Percentiles rank a stretch among this genome's conserved stretches.
Evolutionary conservation across 2,888 invertebrate genomes (phyloP).

Genomic region (Pharmacophagus antenor): DNA sequence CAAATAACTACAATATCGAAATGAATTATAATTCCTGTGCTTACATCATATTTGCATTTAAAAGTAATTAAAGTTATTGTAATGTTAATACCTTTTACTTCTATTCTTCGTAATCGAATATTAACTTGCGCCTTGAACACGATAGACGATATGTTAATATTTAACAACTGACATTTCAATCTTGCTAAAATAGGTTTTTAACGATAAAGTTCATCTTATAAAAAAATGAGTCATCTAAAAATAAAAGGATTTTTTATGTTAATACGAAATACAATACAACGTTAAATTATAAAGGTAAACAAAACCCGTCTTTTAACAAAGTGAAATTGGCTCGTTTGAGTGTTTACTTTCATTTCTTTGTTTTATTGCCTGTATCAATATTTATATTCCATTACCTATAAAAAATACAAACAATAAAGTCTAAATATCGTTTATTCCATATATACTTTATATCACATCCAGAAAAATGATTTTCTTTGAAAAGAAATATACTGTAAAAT

Average conservation of each 20-base stretch:
- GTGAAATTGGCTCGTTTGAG: conserved; percentile 29
- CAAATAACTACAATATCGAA: conserved; percentile 16
- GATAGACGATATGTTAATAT: too few relatives aligned
- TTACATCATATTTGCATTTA: background rate
- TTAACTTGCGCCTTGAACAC: too few relatives aligned
- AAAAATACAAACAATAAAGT: background rate
- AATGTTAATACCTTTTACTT: too few relatives aligned
- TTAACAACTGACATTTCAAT: too few relatives aligned
- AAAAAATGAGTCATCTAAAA: too few relatives aligned
- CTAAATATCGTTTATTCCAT: background rate
- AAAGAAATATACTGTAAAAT: too few relatives aligned
- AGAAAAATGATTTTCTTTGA: too few relatives aligned
- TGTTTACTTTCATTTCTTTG: conserved; percentile 65
- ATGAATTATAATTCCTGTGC: background rate
- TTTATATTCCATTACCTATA: conserved; percentile 76
- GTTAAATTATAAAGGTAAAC: background rate
- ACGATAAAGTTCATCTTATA: too few relatives aligned
- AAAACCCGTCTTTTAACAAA: background rate
- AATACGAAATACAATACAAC: background rate
- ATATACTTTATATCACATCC: background rate
- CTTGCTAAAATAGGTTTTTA: too few relatives aligned
- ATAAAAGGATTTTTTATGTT: too few relatives aligned
- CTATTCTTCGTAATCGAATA: too few relatives aligned
- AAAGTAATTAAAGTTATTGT: too few relatives aligned
- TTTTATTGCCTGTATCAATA: conserved; percentile 76